A percentile compares a stretch with the other conserved stretches of the same genome.
These are phyloP conservation scores for Drosophila rellima DNA, from an alignment of 2,888 invertebrate genomes.

Conservation along the genomic window DNA sequence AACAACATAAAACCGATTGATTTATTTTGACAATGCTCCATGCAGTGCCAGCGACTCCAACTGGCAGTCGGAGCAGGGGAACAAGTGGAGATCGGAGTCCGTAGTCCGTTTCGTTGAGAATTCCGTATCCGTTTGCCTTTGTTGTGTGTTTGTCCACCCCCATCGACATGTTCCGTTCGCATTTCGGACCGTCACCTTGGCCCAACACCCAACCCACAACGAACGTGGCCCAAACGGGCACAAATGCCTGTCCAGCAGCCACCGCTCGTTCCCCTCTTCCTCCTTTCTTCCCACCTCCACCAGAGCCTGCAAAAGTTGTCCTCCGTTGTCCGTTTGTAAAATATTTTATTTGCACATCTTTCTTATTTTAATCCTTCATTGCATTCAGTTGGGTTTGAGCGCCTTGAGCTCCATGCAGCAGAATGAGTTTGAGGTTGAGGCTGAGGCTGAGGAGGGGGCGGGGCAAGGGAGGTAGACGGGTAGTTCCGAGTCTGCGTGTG, in stretches of 20 bases:
- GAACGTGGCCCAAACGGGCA: constrained; percentile 16
- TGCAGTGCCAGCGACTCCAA: constrained; percentile 48
- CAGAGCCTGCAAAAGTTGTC: constrained; percentile 59
- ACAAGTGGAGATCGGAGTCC: background rate
- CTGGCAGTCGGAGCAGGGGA: background rate
- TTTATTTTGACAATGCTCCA: constrained; percentile 84
- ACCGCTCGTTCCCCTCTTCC: background rate
- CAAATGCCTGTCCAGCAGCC: constrained; percentile 29
- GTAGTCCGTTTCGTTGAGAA: background rate
- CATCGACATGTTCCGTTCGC: constrained; percentile 73
- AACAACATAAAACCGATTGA: constrained; percentile 85
- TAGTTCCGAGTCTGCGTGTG: constrained; percentile 37
- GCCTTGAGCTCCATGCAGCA: constrained; percentile 22
- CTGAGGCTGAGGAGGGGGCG: constrained; percentile 4
- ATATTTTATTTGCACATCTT: constrained; percentile 85
- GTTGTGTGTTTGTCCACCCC: constrained; percentile 58
- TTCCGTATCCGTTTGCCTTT: constrained; percentile 14
- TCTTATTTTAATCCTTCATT: constrained; percentile 84
- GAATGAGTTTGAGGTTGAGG: background rate
- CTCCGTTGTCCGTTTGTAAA: constrained; percentile 77
- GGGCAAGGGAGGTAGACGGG: background rate
- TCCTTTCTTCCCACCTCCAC: background rate
- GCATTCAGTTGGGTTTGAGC: constrained; percentile 57
- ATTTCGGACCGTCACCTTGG: constrained; percentile 70
- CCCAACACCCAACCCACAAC: background rate